A percentile compares a stretch with the other conserved stretches of the same genome.
These are phyloP conservation scores for Lydus trimaculatus DNA, from an alignment of 2,888 invertebrate genomes.

Conservation along the genomic window DNA sequence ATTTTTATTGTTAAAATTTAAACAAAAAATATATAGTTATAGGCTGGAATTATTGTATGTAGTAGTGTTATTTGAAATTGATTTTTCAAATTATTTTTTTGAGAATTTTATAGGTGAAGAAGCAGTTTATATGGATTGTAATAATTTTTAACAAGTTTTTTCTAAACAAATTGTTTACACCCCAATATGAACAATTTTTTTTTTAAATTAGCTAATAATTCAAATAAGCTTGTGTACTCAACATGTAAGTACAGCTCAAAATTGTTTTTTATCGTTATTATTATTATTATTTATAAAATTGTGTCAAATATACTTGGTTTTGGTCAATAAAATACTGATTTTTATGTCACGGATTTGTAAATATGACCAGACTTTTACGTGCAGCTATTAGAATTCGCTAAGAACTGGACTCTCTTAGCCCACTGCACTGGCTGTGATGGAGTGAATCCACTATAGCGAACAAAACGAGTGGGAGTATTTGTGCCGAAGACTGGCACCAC, in stretches of 20 bases:
- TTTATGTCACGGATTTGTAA: conserved; percentile 21
- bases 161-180: neutral
- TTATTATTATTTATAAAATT: neutral
- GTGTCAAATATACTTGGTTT: conserved; percentile 33
- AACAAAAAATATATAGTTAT: neutral
- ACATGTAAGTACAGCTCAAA: conserved; percentile 10
- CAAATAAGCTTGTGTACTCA: conserved; percentile 12
- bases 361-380: too few species aligned
- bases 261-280: conserved; percentile 12
- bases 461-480: too few species aligned
- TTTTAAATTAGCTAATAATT: conserved; percentile 28
- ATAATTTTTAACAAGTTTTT: neutral
- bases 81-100: neutral
- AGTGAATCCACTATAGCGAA: too few species aligned
- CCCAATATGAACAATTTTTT: neutral
- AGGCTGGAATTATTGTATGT: neutral
- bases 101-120: neutral
- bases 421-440: too few species aligned
- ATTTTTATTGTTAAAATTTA: conserved; percentile 6
- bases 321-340: conserved; percentile 39
- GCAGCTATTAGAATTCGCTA: too few species aligned
- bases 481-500: too few species aligned
- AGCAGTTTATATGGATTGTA: neutral
- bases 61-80: neutral
- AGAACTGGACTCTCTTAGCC: too few species aligned